Evolutionary conservation across 2,888 invertebrate species (phyloP), one percentile per base, ranked within the genome.

Genomic region (Mimumesa dahlbomi): DNA sequence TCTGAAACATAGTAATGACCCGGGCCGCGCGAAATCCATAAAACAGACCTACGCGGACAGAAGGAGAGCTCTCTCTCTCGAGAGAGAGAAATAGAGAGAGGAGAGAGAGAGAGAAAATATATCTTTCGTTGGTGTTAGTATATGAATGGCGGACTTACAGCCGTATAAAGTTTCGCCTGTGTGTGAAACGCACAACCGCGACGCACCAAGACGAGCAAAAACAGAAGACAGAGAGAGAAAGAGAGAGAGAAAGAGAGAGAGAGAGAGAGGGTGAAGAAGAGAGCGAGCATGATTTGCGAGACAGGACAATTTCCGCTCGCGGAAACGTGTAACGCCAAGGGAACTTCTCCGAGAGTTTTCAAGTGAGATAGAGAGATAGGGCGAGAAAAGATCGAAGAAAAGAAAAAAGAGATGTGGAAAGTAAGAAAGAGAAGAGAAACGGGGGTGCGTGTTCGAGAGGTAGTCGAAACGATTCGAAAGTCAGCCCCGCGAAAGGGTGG

Each of bases 251-350:
- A 16, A 13, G 34, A 18, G 19, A 13, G 34, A 34, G 19, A 36
- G n/a, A 43, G 42, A 18, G 19, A 18, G 22, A 29, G n/a, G 22
- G 19, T 16, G 43, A n/a, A 40, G 38, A 50, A 43, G 57, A 56
- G 54, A 61, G 57, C 50, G 65, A 50, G 62, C 57, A 75, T 80
- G 82, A 82, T 80, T 82, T 82, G 81, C 81, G 82, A 82, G 77
- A 75, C 81, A 79, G 77, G 82, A 76, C 83, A 81, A 82, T 82
- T 82, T 82, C 80, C 82, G 76, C 62, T 62, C 73, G 76, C 78
- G 78, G 73, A 73, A 77, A 81, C 78, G 71, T 73, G 79, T 79
- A 81, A 77, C 79, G 74, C 74, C 67, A 71, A 65, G 64, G 45
- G 52, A 78, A 79, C 57, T 71, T 81, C 42, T 43, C 59, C 64